Evolutionary conservation across 2,797 vertebrate genomes (phyloP).

Genomic region (Danionella dracula): DNA sequence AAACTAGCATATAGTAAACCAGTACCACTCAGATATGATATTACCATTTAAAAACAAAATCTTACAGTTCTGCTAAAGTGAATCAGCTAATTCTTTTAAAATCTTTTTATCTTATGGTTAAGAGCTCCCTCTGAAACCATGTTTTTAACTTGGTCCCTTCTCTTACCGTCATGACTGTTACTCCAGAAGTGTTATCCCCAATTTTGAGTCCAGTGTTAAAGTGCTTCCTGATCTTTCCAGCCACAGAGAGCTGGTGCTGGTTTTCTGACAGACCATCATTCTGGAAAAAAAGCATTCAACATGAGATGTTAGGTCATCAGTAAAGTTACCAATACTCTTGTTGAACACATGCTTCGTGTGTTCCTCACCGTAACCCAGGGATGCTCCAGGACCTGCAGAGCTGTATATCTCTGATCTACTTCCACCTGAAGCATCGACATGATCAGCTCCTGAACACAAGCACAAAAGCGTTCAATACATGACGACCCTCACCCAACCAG

Average conservation of each 20-base stretch:
- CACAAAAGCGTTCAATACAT: too few species aligned
- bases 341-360: neutral
- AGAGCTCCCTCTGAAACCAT: too few species aligned
- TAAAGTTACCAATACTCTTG: too few species aligned
- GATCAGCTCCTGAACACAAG: conserved; percentile 80
- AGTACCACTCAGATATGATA: too few species aligned
- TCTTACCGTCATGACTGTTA: conserved; percentile 94
- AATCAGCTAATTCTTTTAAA: too few species aligned
- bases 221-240: conserved; percentile 96
- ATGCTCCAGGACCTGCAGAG: conserved; percentile 91
- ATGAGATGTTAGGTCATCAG: too few species aligned
- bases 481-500: too few species aligned
- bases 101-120: too few species aligned
- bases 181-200: conserved; percentile 84
- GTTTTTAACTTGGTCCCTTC: too few species aligned
- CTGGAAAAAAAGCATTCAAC: conserved; percentile 56
- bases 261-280: conserved; percentile 86
- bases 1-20: too few species aligned
- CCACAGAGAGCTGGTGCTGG: conserved; percentile 88
- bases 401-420: conserved; percentile 88
- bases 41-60: too few species aligned
- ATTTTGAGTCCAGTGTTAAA: conserved; percentile 91
- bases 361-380: conserved; percentile 93
- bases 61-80: too few species aligned
- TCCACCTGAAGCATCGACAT: conserved; percentile 95